These are phyloP conservation scores for Thymallus thymallus DNA, from an alignment of 2,113 vertebrate genomes.

Conservation along the genomic window DNA sequence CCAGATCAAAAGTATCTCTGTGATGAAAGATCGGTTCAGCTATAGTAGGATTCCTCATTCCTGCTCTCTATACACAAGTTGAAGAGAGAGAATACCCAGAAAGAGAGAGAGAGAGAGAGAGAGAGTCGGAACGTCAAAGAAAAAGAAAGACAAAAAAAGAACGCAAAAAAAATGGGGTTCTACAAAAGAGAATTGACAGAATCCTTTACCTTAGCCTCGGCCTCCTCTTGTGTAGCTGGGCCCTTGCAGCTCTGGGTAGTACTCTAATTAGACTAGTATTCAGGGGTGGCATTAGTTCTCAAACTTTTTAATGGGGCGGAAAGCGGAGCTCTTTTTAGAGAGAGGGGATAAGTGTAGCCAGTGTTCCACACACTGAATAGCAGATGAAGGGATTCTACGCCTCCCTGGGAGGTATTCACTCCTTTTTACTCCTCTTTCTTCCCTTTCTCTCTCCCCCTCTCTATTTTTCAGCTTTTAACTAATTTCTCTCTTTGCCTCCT, in stretches of 20 bases:
- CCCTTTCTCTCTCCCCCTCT: conserved; percentile 49
- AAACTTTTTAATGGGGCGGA: conserved; percentile 91
- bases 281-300: conserved; percentile 86
- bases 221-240: conserved; percentile 63
- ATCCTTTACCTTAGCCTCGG: conserved; percentile 45
- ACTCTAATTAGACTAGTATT: conserved; percentile 86
- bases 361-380: conserved; percentile 79
- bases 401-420: conserved; percentile 86
- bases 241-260: conserved; percentile 67
- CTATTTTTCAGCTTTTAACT: not conserved
- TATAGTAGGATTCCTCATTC: conserved; percentile 2
- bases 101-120: conserved; percentile 43
- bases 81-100: conserved; percentile 21
- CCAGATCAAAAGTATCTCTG: conserved; percentile 29
- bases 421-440: conserved; percentile 63
- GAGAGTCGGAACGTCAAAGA: conserved; percentile 45
- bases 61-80: conserved; percentile 2
- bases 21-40: conserved; percentile 29
- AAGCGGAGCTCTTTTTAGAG: conserved; percentile 82
- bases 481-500: not conserved
- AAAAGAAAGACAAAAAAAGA: conserved; percentile 52
- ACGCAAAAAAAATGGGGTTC: conserved; percentile 48
- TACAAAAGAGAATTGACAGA: conserved; percentile 57
- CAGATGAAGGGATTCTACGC: conserved; percentile 73
- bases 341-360: conserved; percentile 84